Conservation (phyloP, 2,113 vertebrate species). For the Hucho hucho region DNA sequence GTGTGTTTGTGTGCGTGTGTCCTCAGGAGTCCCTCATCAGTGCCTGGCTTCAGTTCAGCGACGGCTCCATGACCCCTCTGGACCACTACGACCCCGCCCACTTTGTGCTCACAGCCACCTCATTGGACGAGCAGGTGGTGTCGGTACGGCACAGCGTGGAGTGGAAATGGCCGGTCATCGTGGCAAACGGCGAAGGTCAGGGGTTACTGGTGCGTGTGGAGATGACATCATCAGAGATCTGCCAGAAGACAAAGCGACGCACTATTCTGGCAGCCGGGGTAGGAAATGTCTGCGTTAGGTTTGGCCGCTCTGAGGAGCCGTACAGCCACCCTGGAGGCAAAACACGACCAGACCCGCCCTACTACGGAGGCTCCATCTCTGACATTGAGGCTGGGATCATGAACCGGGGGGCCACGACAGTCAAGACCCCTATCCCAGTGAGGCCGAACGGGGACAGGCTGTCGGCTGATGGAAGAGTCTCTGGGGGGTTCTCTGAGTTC, state of each 20-base stretch:
- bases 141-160: constrained; percentile 60
- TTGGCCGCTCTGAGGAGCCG: constrained; percentile 75
- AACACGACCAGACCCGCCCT: constrained; percentile 71
- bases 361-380: constrained; percentile 70
- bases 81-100: constrained; percentile 88
- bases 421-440: constrained; percentile 67
- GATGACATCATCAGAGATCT: constrained; percentile 82
- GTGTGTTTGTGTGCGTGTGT: constrained; percentile 44
- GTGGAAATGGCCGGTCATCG: constrained; percentile 78
- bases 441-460: constrained; percentile 73
- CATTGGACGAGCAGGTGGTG: constrained; percentile 82
- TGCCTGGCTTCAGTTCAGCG: constrained; percentile 94
- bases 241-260: constrained; percentile 86
- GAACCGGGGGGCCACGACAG: constrained; percentile 72
- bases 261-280: constrained; percentile 81
- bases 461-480: constrained; percentile 69
- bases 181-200: constrained; percentile 87
- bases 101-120: constrained; percentile 81
- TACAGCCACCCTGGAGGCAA: constrained; percentile 80
- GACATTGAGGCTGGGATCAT: constrained; percentile 79
- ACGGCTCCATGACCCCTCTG: constrained; percentile 86
- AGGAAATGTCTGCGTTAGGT: constrained; percentile 79
- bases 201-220: constrained; percentile 86
- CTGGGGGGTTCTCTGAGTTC: constrained; percentile 85
- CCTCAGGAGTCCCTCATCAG: constrained; percentile 90